Conservation (phyloP, 2,888 invertebrate species). For the Incurvaria masculella region DNA sequence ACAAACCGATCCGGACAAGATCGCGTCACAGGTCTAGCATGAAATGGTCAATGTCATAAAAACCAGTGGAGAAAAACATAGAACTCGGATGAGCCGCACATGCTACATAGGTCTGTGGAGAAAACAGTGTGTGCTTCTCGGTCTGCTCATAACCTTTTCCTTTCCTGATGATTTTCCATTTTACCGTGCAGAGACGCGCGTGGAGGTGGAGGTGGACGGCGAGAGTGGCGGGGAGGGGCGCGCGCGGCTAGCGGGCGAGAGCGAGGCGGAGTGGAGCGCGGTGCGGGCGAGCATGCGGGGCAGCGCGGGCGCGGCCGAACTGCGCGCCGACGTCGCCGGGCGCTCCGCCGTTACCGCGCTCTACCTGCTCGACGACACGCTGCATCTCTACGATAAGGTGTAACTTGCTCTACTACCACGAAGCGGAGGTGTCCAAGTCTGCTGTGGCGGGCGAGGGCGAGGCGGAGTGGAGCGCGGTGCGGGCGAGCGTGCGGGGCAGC, state of each 20-base stretch:
- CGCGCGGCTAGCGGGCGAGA: not conserved
- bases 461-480: slow-evolving; percentile 50
- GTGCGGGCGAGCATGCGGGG: slow-evolving; percentile 40
- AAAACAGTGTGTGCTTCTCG: too few relatives aligned
- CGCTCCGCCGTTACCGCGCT: slow-evolving; percentile 52
- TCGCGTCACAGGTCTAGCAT: not conserved
- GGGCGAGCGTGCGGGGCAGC: slow-evolving; percentile 34
- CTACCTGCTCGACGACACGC: slow-evolving; percentile 49
- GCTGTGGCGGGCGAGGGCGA: slow-evolving; percentile 9
- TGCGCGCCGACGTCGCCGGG: slow-evolving; percentile 54
- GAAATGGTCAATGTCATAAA: not conserved
- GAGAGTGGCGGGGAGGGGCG: not conserved
- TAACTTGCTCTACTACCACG: too few relatives aligned
- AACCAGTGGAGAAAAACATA: not conserved
- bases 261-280: slow-evolving; percentile 31
- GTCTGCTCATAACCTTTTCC: too few relatives aligned
- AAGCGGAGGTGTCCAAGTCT: not conserved
- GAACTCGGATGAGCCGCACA: not conserved
- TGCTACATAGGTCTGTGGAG: not conserved
- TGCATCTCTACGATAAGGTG: slow-evolving; percentile 66
- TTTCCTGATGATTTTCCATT: too few relatives aligned
- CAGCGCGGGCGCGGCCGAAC: slow-evolving; percentile 31
- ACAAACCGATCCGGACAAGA: not conserved
- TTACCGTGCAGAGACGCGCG: too few relatives aligned
- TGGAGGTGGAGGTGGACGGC: slow-evolving; percentile 29